These are phyloP conservation scores for Triops longicaudatus DNA, from an alignment of 1,140 invertebrate species.

Conservation along the genomic window DNA sequence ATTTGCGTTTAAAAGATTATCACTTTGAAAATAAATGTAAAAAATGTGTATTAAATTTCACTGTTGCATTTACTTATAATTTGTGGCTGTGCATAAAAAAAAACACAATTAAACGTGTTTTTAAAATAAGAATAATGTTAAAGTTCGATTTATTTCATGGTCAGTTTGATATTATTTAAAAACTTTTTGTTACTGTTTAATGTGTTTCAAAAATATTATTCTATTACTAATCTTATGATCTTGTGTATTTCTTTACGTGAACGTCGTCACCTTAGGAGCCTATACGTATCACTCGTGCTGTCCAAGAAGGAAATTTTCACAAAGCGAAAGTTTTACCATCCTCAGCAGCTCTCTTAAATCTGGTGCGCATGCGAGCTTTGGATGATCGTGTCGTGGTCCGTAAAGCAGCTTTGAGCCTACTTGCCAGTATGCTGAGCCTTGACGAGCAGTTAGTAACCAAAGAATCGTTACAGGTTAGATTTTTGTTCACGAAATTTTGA, in stretches of 20 bases:
- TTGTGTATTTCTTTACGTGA: too few species aligned
- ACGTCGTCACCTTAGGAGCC: background rate
- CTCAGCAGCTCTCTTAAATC: constrained; percentile 37
- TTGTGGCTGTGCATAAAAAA: too few species aligned
- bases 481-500: constrained; percentile 32
- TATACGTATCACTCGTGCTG: constrained; percentile 30
- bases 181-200: too few species aligned
- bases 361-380: constrained; percentile 43
- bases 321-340: constrained; percentile 39
- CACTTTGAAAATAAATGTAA: background rate
- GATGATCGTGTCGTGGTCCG: constrained; percentile 52
- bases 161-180: too few species aligned
- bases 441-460: constrained; percentile 36
- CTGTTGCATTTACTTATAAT: too few species aligned
- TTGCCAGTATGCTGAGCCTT: constrained; percentile 41
- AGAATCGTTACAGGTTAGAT: constrained; percentile 39
- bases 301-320: constrained; percentile 31
- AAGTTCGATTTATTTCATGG: too few species aligned
- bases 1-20: background rate
- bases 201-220: too few species aligned
- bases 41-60: too few species aligned
- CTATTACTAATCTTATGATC: too few species aligned
- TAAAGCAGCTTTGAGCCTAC: constrained; percentile 47
- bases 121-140: too few species aligned
- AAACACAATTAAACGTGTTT: too few species aligned